These are phyloP conservation scores for Sturnira hondurensis DNA, from an alignment of 2,113 vertebrate species.

Conservation along the genomic window DNA sequence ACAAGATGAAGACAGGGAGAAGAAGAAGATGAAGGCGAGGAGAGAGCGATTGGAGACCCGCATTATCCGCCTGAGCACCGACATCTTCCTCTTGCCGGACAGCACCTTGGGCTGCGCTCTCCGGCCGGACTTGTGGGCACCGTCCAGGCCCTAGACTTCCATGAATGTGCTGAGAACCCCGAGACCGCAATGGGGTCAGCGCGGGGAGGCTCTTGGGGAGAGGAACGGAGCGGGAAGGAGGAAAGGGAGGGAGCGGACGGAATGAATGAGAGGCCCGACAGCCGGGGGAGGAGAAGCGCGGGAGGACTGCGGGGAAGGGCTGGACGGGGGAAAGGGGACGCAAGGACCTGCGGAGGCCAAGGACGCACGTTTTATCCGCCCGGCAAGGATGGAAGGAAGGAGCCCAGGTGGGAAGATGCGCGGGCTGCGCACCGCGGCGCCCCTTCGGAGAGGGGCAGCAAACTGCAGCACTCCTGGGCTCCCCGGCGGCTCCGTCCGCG, in stretches of 20 bases:
- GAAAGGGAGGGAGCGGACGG: background rate
- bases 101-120: conserved; percentile 53
- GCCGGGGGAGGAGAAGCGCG: background rate
- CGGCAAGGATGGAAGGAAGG: background rate
- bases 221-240: background rate
- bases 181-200: background rate
- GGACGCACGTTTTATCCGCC: background rate
- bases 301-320: background rate
- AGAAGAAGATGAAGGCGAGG: conserved; percentile 95
- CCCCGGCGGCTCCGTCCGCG: background rate
- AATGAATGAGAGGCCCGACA: conserved; percentile 38
- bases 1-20: conserved; percentile 94
- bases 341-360: background rate
- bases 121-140: background rate
- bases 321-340: background rate
- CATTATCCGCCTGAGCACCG: conserved; percentile 87
- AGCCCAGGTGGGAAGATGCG: conserved; percentile 25
- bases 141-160: conserved; percentile 61
- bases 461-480: conserved; percentile 18
- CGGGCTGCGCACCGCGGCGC: background rate
- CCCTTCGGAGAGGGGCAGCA: background rate
- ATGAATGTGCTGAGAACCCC: conserved; percentile 7
- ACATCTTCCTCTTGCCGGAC: conserved; percentile 81
- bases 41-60: conserved; percentile 94
- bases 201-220: background rate